These are phyloP conservation scores for Diceros bicornis DNA, from an alignment of 2,797 vertebrate genomes.

Conservation along the genomic window DNA sequence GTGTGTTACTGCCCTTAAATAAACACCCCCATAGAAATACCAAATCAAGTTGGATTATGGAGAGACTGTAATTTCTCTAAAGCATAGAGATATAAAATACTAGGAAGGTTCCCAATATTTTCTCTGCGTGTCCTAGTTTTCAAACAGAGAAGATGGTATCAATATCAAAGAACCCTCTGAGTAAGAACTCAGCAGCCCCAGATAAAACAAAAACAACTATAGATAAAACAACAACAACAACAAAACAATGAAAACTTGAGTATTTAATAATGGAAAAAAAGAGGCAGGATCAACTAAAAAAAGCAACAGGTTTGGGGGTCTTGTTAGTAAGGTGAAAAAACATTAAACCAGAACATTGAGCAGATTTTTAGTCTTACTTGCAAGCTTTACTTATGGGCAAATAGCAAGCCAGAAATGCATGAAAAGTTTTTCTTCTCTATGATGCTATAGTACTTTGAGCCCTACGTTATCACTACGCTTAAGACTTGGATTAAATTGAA, in stretches of 20 bases:
- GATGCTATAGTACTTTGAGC: background rate
- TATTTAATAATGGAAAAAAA: background rate
- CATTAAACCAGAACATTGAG: background rate
- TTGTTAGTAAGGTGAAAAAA: background rate
- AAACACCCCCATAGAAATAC: conserved; percentile 34
- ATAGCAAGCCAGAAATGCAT: background rate
- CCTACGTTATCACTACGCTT: background rate
- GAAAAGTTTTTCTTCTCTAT: background rate
- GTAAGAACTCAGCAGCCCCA: background rate
- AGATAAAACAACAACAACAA: background rate
- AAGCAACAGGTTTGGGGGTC: background rate
- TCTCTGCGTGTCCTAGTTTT: background rate
- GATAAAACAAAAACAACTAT: background rate
- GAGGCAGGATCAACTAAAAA: background rate
- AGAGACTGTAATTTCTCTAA: background rate
- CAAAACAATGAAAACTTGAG: background rate
- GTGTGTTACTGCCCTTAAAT: conserved; percentile 52
- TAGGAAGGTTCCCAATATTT: background rate
- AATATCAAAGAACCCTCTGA: background rate
- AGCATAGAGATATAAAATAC: background rate
- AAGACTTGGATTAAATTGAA: background rate
- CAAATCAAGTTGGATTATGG: background rate
- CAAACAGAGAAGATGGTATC: background rate
- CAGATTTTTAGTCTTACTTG: background rate
- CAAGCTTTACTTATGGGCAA: background rate